Conservation (phyloP, 2,888 invertebrate species). For the Calephelis perditalis region DNA sequence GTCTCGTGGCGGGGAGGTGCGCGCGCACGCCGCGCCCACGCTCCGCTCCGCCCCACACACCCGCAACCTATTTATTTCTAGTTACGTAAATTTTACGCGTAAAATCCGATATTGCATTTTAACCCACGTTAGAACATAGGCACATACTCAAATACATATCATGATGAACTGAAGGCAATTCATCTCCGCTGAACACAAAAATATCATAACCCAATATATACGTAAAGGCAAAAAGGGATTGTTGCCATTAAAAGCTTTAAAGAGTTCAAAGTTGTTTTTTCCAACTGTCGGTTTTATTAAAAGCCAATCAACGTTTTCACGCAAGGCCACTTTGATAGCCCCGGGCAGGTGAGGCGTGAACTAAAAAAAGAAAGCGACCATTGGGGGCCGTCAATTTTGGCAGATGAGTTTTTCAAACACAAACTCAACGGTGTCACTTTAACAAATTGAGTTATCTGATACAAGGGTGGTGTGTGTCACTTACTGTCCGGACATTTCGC, state of each 20-base stretch:
- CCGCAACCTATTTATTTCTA: conserved; percentile 79
- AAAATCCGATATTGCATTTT: conserved; percentile 72
- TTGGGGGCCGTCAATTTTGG: conserved; percentile 57
- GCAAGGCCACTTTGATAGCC: conserved; percentile 49
- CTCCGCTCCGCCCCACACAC: conserved; percentile 70
- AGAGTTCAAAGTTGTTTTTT: conserved; percentile 7
- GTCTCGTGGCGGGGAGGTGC: conserved; percentile 44
- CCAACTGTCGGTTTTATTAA: conserved; percentile 40
- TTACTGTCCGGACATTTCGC: too few species aligned
- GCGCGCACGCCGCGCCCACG: conserved; percentile 66
- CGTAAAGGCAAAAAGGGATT: conserved; percentile 6
- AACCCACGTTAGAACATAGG: conserved; percentile 49
- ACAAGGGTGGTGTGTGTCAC: conserved; percentile 43
- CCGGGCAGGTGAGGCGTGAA: conserved; percentile 63
- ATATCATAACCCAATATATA: neutral
- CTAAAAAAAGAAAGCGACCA: conserved; percentile 55
- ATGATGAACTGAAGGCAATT: neutral
- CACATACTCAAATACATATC: neutral
- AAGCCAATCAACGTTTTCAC: conserved; percentile 62
- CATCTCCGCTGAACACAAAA: neutral
- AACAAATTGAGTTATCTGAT: conserved; percentile 73
- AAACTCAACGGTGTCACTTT: conserved; percentile 74
- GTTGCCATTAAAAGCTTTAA: neutral
- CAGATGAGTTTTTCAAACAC: conserved; percentile 69
- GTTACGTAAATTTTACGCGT: conserved; percentile 79